Evolutionary conservation across 2,888 invertebrate species (phyloP), one percentile per base, ranked within the genome.

Genomic region (Coleophora deauratella): DNA sequence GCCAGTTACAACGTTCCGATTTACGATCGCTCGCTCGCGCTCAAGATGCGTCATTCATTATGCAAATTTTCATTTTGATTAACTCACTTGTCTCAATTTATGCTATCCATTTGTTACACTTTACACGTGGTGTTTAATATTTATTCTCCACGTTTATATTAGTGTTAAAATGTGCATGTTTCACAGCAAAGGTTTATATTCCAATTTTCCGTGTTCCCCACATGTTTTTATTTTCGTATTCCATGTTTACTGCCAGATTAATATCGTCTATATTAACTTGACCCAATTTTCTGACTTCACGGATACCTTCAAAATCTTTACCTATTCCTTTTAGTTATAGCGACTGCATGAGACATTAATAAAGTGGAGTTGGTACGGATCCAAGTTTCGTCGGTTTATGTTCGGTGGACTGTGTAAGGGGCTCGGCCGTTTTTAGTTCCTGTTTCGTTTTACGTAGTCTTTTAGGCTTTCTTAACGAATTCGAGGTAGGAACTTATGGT

Each of bases 321-420:
- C 55, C 54, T 64, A 66, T 68, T 66, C 63, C 58, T 55, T 61
- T 69, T 63, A 67, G 59, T 62, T 66, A 64, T 56, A 54, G 54
- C 58, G 46, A 56, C 62, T 62, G 62, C 60, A 61, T 54, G 62
- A 57, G 57, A 63, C 61, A 60, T 67, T 63, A 63, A 67, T 71
- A 62, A 63, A 64, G 59, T 55, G 55, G 51, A 51, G 53, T 71
- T 74, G 75, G 72, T 50, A 50, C 46, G 34, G 43, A 45, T 65
- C 72, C 73, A 73, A 72, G 48, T 62, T 62, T 59, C 44, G 41
- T 43, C 35, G 33, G 49, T 49, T 52, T 57, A 55, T 42, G 46
- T 45, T 46, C 35, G 42, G 21, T 6, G 3, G 21, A 21, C 35
- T 31, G 32, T 31, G 27, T 41, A 43, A 44, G 47, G 44, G 44